These are phyloP conservation scores for Ataeniobius toweri DNA, from an alignment of 2,797 vertebrate species.

Conservation along the genomic window DNA sequence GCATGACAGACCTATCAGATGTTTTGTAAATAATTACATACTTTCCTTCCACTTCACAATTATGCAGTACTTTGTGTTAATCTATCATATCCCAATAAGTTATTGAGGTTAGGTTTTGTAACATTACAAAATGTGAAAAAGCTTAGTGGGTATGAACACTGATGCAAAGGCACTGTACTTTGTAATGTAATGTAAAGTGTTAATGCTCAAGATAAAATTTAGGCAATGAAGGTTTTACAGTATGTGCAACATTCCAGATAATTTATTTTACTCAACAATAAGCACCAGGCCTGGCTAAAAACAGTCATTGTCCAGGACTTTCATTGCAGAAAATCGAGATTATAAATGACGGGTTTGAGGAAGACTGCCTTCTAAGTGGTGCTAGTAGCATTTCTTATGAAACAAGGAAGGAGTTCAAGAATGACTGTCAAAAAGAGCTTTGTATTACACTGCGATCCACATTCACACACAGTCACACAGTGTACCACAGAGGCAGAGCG, in stretches of 20 bases:
- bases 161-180: not conserved
- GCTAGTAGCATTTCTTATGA: slow-evolving; percentile 69
- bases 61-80: not conserved
- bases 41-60: not conserved
- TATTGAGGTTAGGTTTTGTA: not conserved
- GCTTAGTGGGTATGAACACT: not conserved
- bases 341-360: slow-evolving; percentile 57
- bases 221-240: slow-evolving; percentile 17
- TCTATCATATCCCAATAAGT: not conserved
- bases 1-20: not conserved
- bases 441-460: slow-evolving; percentile 58
- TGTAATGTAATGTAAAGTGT: slow-evolving; percentile 16
- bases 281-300: slow-evolving; percentile 37
- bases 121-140: not conserved
- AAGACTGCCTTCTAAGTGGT: slow-evolving; percentile 60
- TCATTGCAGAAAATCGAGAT: slow-evolving; percentile 44
- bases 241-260: slow-evolving; percentile 5
- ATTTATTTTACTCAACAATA: slow-evolving; percentile 42
- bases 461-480: slow-evolving; percentile 52
- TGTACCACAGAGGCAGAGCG: slow-evolving; percentile 62
- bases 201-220: slow-evolving; percentile 19
- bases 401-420: slow-evolving; percentile 63
- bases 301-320: slow-evolving; percentile 24
- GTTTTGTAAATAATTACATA: not conserved
- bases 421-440: slow-evolving; percentile 69